phyloP scores from a whole-genome alignment of 2,113 vertebrate species.

The Athene noctua region DNA sequence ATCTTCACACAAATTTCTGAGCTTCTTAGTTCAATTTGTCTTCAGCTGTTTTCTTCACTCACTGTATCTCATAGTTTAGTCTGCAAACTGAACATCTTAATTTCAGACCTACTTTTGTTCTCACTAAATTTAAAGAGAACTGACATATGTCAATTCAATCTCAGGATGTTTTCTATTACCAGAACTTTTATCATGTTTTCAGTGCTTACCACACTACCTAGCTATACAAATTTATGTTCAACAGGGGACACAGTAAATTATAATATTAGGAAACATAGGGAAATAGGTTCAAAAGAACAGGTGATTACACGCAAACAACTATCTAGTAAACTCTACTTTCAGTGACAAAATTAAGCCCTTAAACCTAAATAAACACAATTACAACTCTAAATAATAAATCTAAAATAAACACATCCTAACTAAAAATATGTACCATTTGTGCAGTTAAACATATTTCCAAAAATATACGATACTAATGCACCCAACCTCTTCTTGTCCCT shows the following conservation, averaged over 20 bases:
- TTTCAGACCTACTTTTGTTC: not conserved
- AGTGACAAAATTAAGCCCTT: not conserved
- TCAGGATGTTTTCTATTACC: not conserved
- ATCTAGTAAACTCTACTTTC: not conserved
- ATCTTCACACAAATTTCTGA: not conserved
- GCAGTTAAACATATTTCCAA: not conserved
- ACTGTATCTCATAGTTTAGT: not conserved
- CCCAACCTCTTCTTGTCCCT: not conserved
- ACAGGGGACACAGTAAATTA: not conserved
- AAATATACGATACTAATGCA: not conserved
- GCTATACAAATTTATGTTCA: not conserved
- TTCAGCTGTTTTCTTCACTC: not conserved
- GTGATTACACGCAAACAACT: not conserved
- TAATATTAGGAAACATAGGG: not conserved
- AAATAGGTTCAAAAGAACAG: not conserved
- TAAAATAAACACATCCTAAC: not conserved
- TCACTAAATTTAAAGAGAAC: not conserved
- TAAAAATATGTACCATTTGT: not conserved
- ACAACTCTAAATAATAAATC: not conserved
- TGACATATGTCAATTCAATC: not conserved
- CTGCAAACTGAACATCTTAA: not conserved
- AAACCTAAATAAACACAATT: not conserved
- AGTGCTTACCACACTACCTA: not conserved
- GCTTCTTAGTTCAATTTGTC: not conserved
- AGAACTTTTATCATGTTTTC: not conserved